These are phyloP conservation scores for Polyommatus icarus DNA, from an alignment of 2,888 invertebrate species.

Conservation along the genomic window DNA sequence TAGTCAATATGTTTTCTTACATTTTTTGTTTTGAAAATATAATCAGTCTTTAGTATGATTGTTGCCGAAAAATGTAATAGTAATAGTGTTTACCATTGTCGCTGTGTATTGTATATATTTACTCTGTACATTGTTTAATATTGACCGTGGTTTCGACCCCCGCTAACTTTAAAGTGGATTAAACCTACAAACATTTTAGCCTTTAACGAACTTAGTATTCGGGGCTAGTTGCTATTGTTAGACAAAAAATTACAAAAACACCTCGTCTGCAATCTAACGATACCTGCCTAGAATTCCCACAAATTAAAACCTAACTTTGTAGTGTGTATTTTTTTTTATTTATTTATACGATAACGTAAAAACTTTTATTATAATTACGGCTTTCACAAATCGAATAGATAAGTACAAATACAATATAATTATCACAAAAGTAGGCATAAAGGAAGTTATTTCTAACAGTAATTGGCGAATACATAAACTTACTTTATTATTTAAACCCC, in stretches of 20 bases:
- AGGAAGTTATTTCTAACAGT: background rate
- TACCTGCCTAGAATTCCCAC: background rate
- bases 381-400: too few species aligned
- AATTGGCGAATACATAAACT: too few species aligned
- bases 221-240: background rate
- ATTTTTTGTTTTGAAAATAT: too few species aligned
- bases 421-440: background rate
- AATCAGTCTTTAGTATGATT: too few species aligned
- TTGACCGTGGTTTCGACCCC: slow-evolving; percentile 4
- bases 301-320: background rate
- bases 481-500: too few species aligned
- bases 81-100: too few species aligned
- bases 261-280: background rate
- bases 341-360: too few species aligned
- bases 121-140: background rate
- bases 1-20: too few species aligned
- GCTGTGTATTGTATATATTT: background rate
- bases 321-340: background rate
- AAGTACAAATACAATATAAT: background rate
- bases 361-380: too few species aligned
- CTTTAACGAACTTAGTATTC: slow-evolving; percentile 5
- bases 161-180: background rate
- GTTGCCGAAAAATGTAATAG: too few species aligned
- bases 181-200: slow-evolving; percentile 3
- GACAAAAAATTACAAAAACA: background rate